phyloP scores from a whole-genome alignment of 2,797 vertebrate species.

The Lateolabrax maculatus region DNA sequence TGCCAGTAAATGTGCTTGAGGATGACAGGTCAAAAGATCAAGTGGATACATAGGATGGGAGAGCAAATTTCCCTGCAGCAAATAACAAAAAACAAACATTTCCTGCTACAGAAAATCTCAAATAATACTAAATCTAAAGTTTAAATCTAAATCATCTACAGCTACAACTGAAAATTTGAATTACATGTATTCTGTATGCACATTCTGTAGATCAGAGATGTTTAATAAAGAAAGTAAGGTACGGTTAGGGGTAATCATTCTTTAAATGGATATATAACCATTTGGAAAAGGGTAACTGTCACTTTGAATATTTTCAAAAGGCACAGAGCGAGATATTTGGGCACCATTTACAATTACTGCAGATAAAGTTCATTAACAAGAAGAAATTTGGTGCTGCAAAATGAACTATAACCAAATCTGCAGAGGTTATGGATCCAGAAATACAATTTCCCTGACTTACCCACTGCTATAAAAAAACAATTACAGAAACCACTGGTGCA shows the following conservation, averaged over 20 bases:
- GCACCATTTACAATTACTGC: conserved; percentile 1
- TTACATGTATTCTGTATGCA: not conserved
- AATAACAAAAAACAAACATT: not conserved
- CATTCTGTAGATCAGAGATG: not conserved
- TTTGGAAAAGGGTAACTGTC: not conserved
- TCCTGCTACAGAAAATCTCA: not conserved
- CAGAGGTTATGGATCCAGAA: conserved; percentile 38
- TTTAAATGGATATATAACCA: not conserved
- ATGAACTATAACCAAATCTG: conserved; percentile 10
- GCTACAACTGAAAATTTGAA: not conserved
- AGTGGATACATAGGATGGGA: conserved; percentile 36
- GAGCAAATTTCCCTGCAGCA: not conserved
- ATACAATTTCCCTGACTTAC: conserved; percentile 25
- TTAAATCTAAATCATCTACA: not conserved
- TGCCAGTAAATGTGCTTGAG: conserved; percentile 55
- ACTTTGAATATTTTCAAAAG: not conserved
- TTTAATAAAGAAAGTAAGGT: not conserved
- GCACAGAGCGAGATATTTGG: not conserved
- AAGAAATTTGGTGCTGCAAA: not conserved
- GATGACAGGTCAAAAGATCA: conserved; percentile 61
- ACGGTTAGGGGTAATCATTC: not conserved
- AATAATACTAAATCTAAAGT: not conserved
- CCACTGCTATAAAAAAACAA: conserved; percentile 26
- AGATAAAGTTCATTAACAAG: conserved; percentile 4
- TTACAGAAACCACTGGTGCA: conserved; percentile 35